phyloP scores from a whole-genome alignment of 2,888 invertebrate species.

The Sphaerophoria rueppellii region DNA sequence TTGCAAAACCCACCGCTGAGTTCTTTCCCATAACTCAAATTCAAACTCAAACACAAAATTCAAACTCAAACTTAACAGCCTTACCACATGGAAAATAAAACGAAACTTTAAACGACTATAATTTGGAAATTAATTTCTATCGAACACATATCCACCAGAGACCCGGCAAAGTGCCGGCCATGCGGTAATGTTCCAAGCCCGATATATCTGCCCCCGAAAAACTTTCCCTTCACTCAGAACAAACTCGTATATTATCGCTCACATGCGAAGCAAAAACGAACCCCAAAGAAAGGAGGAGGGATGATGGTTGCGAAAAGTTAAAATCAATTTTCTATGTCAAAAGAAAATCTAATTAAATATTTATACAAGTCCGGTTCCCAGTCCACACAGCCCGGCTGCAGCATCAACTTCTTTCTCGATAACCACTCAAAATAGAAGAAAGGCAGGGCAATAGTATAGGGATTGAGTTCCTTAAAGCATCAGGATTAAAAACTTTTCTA shows the following conservation, averaged over 20 bases:
- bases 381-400: not conserved
- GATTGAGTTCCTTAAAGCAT: constrained; percentile 38
- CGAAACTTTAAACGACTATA: constrained; percentile 24
- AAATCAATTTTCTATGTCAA: constrained; percentile 60
- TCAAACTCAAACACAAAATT: too few relatives aligned
- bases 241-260: not conserved
- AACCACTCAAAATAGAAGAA: constrained; percentile 37
- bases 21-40: constrained; percentile 23
- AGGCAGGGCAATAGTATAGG: not conserved
- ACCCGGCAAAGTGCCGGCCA: not conserved
- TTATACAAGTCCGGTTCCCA: constrained; percentile 53
- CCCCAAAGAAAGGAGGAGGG: not conserved
- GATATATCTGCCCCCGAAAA: not conserved
- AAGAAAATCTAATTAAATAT: constrained; percentile 70
- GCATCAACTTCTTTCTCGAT: not conserved
- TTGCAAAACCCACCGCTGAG: constrained; percentile 1
- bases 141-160: constrained; percentile 20
- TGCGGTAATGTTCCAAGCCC: constrained; percentile 17
- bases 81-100: constrained; percentile 14
- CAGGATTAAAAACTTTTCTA: constrained; percentile 57
- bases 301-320: constrained; percentile 53
- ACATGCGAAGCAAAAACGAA: constrained; percentile 48
- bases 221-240: constrained; percentile 9
- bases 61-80: not conserved
- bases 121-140: constrained; percentile 53